Conservation (phyloP, 2,888 invertebrate species). For the Microctonus aethiopoides region DNA sequence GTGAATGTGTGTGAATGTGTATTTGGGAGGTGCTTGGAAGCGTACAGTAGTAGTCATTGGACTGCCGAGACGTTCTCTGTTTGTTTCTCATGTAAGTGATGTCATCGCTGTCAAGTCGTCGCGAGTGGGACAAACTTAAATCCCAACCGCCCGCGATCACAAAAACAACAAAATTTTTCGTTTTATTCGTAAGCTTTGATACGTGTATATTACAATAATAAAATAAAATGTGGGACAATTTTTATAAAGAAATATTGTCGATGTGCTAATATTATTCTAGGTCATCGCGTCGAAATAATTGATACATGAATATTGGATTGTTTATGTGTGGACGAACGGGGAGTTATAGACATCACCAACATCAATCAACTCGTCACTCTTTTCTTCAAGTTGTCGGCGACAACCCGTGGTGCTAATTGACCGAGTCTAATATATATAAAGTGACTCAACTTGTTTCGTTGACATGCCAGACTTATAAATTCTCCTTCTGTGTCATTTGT, state of each 20-base stretch:
- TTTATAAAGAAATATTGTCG: not conserved
- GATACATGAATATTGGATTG: slow-evolving; percentile 9
- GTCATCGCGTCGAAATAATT: slow-evolving; percentile 10
- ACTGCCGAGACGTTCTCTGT: slow-evolving; percentile 32
- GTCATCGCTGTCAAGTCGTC: slow-evolving; percentile 36
- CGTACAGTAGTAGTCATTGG: slow-evolving; percentile 35
- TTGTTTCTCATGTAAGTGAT: slow-evolving; percentile 28
- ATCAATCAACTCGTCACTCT: not conserved
- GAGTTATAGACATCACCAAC: not conserved
- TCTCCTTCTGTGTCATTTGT: slow-evolving; percentile 1
- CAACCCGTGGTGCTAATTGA: slow-evolving; percentile 37
- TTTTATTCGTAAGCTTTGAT: not conserved
- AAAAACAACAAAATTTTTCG: not conserved
- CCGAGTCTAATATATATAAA: slow-evolving; percentile 34
- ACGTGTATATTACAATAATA: not conserved
- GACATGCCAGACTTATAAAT: slow-evolving; percentile 41
- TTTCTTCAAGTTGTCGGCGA: slow-evolving; percentile 10
- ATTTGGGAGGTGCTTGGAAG: not conserved
- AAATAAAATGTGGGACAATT: not conserved
- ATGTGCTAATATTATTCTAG: not conserved
- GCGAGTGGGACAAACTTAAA: slow-evolving; percentile 23
- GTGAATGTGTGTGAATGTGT: not conserved
- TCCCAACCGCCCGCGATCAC: slow-evolving; percentile 4
- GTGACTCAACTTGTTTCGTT: slow-evolving; percentile 21
- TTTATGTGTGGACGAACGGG: slow-evolving; percentile 5